Evolutionary conservation across 1,140 invertebrate species (phyloP), one percentile per base, ranked within the genome.

Genomic region (Venturia canescens): DNA sequence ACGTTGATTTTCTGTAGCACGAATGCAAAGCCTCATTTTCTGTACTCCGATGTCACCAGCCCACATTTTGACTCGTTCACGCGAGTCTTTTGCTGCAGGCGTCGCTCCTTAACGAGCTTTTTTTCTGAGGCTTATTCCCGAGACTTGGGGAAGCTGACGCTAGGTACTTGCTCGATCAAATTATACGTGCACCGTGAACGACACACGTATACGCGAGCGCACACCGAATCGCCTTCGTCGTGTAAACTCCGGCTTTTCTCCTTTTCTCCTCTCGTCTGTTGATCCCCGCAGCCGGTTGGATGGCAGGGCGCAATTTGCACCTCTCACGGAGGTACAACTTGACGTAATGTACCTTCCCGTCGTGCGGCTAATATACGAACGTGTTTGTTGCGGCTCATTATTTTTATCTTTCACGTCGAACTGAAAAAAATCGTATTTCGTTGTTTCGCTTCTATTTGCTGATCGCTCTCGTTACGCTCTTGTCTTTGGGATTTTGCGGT

Each of bases 71-170:
- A 66, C 23, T 66, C 26, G n/a, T 6, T 15, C 60, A 27, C 13
- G 13, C 18, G 26, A 13, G 6, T 69, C 27, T 72, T 50, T 72
- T 69, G 69, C 71, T 63, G 66, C 31, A 50, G 66, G 63, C 78
- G 29, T 60, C 48, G 78, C 38, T 38, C 27, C 78, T 80, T 80
- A 80, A 80, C 78, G 78, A 80, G 78, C 78, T 80, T 80, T 80
- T 80, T 80, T 80, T 60, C 23, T 38, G 11, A 60, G 34, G 48
- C 34, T 31, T 66, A 79, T 76, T 77, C 50, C 63, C n/a, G 69
- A 63, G 69, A 77, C 50, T 27, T 18, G 23, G 50, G n/a, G 16
- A 63, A 21, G 67, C 29, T 80, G 44, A 15, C 71, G 60, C 71
- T 9, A n/a, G 71, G 63, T 23, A 60, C 38, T 76, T 34, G 75